Evolutionary conservation across 1,140 invertebrate genomes (phyloP).

Genomic region (Heliothis virescens): DNA sequence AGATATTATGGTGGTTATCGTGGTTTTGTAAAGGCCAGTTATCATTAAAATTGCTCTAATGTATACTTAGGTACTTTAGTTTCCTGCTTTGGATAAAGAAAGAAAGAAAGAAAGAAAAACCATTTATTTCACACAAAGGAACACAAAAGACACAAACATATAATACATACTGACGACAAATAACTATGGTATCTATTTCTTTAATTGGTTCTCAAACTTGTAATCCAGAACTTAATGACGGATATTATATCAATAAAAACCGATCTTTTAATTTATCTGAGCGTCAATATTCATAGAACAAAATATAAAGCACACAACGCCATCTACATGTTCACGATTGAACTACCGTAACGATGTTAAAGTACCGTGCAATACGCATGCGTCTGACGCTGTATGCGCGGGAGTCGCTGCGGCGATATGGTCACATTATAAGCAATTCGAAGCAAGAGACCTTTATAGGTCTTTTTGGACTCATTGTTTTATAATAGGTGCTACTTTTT

Average conservation of each 20-base stretch:
- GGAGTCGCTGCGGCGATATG: constrained; percentile 7
- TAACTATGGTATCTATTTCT: no score
- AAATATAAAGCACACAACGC: neutral
- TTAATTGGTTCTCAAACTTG: no score
- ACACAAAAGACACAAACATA: no score
- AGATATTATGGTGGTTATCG: constrained; percentile 8
- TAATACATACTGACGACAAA: no score
- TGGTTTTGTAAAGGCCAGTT: neutral
- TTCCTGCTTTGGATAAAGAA: no score
- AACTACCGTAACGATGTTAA: constrained; percentile 25
- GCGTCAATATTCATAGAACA: constrained; percentile 11
- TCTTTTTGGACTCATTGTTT: constrained; percentile 37
- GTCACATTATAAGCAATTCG: constrained; percentile 40
- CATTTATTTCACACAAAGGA: no score
- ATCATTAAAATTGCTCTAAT: neutral
- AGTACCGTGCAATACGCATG: constrained; percentile 15
- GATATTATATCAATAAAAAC: neutral
- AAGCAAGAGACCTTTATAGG: constrained; percentile 21
- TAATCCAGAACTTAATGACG: no score
- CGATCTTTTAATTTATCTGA: neutral
- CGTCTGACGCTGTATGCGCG: neutral
- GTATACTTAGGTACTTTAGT: neutral
- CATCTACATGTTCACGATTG: neutral
- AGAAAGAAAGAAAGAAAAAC: no score
- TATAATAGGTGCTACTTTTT: neutral